Base-by-base conservation (phyloP, 2,797 vertebrate genomes). In the Paramormyrops hopkinsi region DNA sequence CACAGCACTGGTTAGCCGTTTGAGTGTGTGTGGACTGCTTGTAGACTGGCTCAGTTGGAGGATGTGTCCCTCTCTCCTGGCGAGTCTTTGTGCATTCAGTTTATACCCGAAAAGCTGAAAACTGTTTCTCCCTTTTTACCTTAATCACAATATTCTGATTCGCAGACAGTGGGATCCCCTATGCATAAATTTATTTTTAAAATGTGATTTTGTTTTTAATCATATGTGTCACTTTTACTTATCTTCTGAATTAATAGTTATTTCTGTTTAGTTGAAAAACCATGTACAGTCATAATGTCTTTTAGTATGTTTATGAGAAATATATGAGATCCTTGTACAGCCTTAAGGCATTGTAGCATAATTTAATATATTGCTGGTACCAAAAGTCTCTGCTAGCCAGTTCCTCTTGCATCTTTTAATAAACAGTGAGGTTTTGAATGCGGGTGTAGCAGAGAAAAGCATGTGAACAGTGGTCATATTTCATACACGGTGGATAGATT, bases 401-500 rank as follows among this genome's bases (percentile, higher is more conserved):
- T 51, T 85, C 48, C 48, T 51, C 46, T 85, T 85, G 48, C 93
- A 91, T 93, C 93, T 89, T 94, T 95, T 95, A 95, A 95, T 95
- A 93, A 95, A 95, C 93, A 90, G 89, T 92, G 69, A 76, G 69
- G 69, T 82, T 11, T 22, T 44, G 41, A 82, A 46, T 89, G 91
- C 91, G 91, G 91, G 92, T 91, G 12, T 41, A 19, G 41, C 92
- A 92, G 50, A 88, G 73, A 89, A 93, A 93, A 95, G 94, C 93
- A 94, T 95, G 92, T 95, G 93, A 94, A 95, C 94, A 93, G 93
- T 90, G 73, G 93, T 87, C 93, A 92, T 93, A 93, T 95, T 95
- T 95, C 94, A 95, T 94, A 94, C 93, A 94, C 96, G 95, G 44
- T 95, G 94, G 93, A 93, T 90, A 33, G 92, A 93, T 95, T 95